Base-by-base conservation (phyloP, 2,797 vertebrate species). In the Chelidonichthys spinosus region DNA sequence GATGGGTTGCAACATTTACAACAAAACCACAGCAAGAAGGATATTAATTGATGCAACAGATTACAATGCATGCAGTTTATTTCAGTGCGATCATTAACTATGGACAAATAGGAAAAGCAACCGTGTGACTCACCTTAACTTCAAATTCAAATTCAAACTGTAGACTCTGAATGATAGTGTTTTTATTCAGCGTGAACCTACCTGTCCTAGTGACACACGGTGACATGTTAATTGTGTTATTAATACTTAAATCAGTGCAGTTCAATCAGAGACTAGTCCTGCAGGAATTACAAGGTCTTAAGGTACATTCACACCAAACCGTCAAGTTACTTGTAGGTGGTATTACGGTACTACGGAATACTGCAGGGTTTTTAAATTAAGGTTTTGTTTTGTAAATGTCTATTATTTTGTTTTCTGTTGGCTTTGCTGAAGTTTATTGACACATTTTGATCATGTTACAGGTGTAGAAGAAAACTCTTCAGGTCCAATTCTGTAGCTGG, bases 151-250 rank as follows among this genome's bases (percentile, higher is more conserved):
- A 50, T 53, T 39, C 9, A 66, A 25, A 49, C 39, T 25, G 0
- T 7, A 35, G 8, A 14, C 25, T 60, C 11, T 43, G 25, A 49
- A 49, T 15, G 3, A 7, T 17, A 11, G 33, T 3, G 15, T 1
- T 55, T 69, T 65, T 32, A 40, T 37, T 52, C 5, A 50, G 43
- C 6, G 1, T 49, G 18, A 17, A 44, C 54, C 53, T 4, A 11
- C 49, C 11, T 43, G 39, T 54, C 37, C 18, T 56, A 44, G 40
- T 69, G 52, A 42, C 14, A 56, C 3, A 11, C 25, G 7, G 49
- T 47, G 56, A 65, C 18, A 49, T 76, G 65, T 69, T 0, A 54
- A 69, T 25, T 39, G 33, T n/a, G 17, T 70, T 25, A 25, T 47
- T 18, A 49, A 52, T 55, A 9, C 36, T 40, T 37, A 25, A 47